Conservation (phyloP, 1,140 invertebrate genomes). For the Aphaenogaster ashmeadi region DNA sequence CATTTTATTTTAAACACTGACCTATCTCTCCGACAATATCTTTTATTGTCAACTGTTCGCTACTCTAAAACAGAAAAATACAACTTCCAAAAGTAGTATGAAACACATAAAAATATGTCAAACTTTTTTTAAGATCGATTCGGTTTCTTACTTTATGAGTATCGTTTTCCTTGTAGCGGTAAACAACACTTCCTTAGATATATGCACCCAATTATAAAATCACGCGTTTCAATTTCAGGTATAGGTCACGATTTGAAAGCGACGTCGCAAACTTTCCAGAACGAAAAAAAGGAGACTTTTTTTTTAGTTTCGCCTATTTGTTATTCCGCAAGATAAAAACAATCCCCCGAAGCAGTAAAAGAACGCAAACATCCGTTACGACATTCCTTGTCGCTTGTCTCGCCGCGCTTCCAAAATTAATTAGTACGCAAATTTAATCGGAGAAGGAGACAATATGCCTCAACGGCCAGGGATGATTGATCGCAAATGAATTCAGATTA, state of each 20-base stretch:
- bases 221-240: background rate
- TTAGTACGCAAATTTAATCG: constrained; percentile 22
- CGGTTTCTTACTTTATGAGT: background rate
- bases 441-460: constrained; percentile 18
- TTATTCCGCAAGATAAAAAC: background rate
- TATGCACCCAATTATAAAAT: background rate
- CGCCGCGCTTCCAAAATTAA: constrained; percentile 11
- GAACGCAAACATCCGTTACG: background rate
- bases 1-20: background rate
- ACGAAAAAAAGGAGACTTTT: background rate
- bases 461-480: background rate
- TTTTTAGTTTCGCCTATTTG: background rate
- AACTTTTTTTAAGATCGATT: background rate
- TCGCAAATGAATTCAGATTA: constrained; percentile 45
- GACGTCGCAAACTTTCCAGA: background rate
- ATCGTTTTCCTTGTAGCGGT: background rate
- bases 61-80: background rate
- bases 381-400: background rate
- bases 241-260: background rate
- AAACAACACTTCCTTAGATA: background rate
- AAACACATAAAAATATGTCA: background rate
- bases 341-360: background rate
- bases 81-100: background rate
- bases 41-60: background rate
- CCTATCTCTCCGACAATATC: background rate